Percentiles rank a stretch among this genome's conserved stretches.
phyloP scores from a whole-genome alignment of 2,888 invertebrate species.

The Pollenia amentaria region DNA sequence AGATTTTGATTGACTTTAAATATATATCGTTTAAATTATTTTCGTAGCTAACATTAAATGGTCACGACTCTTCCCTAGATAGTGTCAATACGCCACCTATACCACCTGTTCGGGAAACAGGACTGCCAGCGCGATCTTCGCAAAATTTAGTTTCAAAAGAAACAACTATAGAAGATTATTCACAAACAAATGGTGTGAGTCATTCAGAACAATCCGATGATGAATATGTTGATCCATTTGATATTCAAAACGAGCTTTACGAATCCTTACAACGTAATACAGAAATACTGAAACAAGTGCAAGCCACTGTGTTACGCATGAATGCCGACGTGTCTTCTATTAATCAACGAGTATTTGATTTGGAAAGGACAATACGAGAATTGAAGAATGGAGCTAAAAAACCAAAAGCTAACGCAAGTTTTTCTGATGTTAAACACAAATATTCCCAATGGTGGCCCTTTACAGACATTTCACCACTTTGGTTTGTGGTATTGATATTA shows the following conservation, averaged over 20 bases:
- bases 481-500: constrained; percentile 82
- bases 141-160: neutral
- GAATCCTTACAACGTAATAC: constrained; percentile 80
- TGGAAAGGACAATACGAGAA: constrained; percentile 81
- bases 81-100: constrained; percentile 51
- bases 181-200: constrained; percentile 75
- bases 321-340: constrained; percentile 81
- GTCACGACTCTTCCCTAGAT: constrained; percentile 61
- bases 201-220: constrained; percentile 86
- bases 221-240: constrained; percentile 92
- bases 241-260: constrained; percentile 85
- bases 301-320: constrained; percentile 82
- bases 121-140: constrained; percentile 27
- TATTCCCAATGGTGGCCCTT: constrained; percentile 87
- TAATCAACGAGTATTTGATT: constrained; percentile 80
- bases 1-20: neutral
- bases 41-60: constrained; percentile 68
- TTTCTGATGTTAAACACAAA: constrained; percentile 77
- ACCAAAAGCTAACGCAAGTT: neutral
- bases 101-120: constrained; percentile 61
- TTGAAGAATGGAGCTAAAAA: constrained; percentile 75
- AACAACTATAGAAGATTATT: constrained; percentile 62
- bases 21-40: neutral
- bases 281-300: constrained; percentile 81
- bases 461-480: constrained; percentile 85